Evolutionary conservation across 1,140 invertebrate species (phyloP), one percentile per base, ranked within the genome.

Genomic region (Heliconius congener): DNA sequence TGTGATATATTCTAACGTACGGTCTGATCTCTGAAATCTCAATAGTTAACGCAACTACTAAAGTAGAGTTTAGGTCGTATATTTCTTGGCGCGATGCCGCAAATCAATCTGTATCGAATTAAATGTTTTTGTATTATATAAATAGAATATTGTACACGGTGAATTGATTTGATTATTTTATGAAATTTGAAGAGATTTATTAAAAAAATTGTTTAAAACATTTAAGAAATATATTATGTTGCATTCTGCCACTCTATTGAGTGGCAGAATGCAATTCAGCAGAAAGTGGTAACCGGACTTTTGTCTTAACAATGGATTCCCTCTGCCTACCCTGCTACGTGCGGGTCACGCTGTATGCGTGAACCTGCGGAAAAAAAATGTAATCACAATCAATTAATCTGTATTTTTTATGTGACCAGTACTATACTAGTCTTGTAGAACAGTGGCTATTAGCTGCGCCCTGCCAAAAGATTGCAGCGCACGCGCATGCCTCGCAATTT

Each of bases 381-480:
- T 42, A 3, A 42, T 11, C 9, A 42, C 4, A 42, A 42, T 42
- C 23, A 23, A 42, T 42, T 42, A 42, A 42, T 6, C 50, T 19
- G 16, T 39, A 18, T 55, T 74, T 55, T 23, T 74, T 27, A 34
- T 76, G 74, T 42, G n/a, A n/a, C 39, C 74, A 27, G 74, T 76
- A 70, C 72, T 50, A 19, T 8, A 13, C 5, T 42, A 18, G 2
- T 30, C 57, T 23, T 19, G 16, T 66, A 27, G 19, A 66, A 23
- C 60, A n/a, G n/a, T 27, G 5, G 23, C 60, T 66, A 66, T 66
- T 66, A 66, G 23, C n/a, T 13, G 60, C 60, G 27, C 60, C 60
- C 60, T 76, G 74, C 74, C 74, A 76, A 76, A 66, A 76, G 60
- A 76, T 76, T 70, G 74, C 57, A 76, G 60, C 18, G 74, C 23